phyloP scores from a whole-genome alignment of 2,888 invertebrate genomes.

The Heliothis peltigera region DNA sequence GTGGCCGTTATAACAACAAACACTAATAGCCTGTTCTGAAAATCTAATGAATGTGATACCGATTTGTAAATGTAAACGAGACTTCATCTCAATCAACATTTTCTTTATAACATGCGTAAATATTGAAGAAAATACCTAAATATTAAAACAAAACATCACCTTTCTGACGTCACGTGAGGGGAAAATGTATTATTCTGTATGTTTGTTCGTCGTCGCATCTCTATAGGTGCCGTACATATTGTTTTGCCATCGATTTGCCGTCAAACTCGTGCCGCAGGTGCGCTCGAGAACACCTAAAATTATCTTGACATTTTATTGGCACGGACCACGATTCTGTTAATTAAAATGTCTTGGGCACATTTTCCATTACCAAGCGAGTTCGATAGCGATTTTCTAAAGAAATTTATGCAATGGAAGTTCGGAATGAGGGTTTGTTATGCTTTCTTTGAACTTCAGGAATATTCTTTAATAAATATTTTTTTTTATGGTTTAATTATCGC shows the following conservation, averaged over 20 bases:
- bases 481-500: conserved; percentile 8
- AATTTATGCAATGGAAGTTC: conserved; percentile 48
- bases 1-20: not conserved
- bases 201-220: conserved; percentile 34
- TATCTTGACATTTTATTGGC: conserved; percentile 83
- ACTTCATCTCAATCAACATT: conserved; percentile 34
- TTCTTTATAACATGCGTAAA: conserved; percentile 11
- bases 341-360: conserved; percentile 75
- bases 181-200: conserved; percentile 34
- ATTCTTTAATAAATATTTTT: conserved; percentile 1
- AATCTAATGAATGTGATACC: conserved; percentile 14
- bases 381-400: conserved; percentile 45
- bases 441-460: conserved; percentile 38
- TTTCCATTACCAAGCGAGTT: conserved; percentile 55
- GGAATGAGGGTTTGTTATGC: conserved; percentile 14
- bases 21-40: not conserved
- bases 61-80: conserved; percentile 33
- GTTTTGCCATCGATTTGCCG: conserved; percentile 75
- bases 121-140: conserved; percentile 34
- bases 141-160: conserved; percentile 16
- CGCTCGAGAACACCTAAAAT: conserved; percentile 73
- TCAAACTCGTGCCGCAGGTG: conserved; percentile 80
- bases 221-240: conserved; percentile 55
- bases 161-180: conserved; percentile 18
- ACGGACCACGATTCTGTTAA: conserved; percentile 73